These are phyloP conservation scores for Psammodynastes pulverulentus DNA, from an alignment of 2,113 vertebrate genomes.

Conservation along the genomic window DNA sequence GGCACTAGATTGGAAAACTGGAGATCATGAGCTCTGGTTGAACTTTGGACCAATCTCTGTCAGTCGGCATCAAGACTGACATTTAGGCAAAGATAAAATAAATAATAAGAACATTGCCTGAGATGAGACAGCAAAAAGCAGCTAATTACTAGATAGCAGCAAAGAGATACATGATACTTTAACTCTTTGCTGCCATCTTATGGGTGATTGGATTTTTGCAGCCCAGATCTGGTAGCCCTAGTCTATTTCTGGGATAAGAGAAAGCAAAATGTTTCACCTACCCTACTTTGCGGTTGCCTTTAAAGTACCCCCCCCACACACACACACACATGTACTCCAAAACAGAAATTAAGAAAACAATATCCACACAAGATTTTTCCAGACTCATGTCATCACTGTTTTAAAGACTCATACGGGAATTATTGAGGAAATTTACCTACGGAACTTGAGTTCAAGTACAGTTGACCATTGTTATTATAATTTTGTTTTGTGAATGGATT, in stretches of 20 bases:
- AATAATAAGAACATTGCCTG: background rate
- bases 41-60: background rate
- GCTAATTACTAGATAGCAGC: too few species aligned
- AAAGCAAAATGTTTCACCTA: background rate
- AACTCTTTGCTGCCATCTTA: too few species aligned
- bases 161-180: too few species aligned
- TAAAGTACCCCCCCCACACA: background rate
- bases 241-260: background rate
- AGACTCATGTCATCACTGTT: background rate
- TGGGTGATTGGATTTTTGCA: too few species aligned
- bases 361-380: background rate
- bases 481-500: background rate
- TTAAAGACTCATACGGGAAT: background rate
- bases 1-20: background rate
- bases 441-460: background rate
- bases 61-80: background rate
- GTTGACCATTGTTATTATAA: background rate
- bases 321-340: background rate
- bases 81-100: background rate
- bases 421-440: background rate
- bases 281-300: background rate
- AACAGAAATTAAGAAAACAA: background rate
- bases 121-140: background rate
- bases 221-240: background rate
- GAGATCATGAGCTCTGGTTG: background rate